phyloP scores from a whole-genome alignment of 2,888 invertebrate genomes.

The Scaptomyza reducta region DNA sequence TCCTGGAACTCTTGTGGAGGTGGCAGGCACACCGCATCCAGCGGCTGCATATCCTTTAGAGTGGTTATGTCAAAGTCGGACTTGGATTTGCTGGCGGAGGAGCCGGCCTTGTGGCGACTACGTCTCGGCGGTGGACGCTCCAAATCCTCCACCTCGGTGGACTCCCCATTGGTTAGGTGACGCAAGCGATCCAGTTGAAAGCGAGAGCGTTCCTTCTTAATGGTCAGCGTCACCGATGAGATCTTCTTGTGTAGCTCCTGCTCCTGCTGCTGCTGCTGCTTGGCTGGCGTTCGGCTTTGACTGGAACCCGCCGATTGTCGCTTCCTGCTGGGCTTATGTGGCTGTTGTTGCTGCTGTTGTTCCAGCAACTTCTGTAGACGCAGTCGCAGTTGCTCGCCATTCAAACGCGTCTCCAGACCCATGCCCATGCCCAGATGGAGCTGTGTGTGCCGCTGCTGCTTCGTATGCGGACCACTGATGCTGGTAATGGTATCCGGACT shows the following conservation, averaged over 20 bases:
- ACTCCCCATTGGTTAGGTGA: constrained; percentile 73
- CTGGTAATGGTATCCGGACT: constrained; percentile 85
- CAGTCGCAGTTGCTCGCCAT: constrained; percentile 88
- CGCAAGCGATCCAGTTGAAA: constrained; percentile 68
- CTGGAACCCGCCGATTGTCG: constrained; percentile 60
- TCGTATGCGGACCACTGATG: constrained; percentile 54
- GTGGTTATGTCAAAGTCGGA: constrained; percentile 87
- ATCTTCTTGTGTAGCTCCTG: constrained; percentile 80
- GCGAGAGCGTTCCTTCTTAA: constrained; percentile 79
- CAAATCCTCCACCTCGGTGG: constrained; percentile 80
- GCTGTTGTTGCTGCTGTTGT: constrained; percentile 80
- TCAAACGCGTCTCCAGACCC: constrained; percentile 84
- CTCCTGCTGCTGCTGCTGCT: constrained; percentile 48
- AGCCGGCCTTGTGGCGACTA: constrained; percentile 55
- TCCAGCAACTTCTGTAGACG: constrained; percentile 87
- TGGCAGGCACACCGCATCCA: constrained; percentile 88
- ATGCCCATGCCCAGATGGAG: constrained; percentile 74
- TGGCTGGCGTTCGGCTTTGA: constrained; percentile 62
- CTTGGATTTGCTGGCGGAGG: constrained; percentile 84
- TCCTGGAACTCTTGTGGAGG: constrained; percentile 94
- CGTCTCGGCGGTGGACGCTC: constrained; percentile 71
- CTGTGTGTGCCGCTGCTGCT: constrained; percentile 64
- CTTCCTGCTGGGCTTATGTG: constrained; percentile 68
- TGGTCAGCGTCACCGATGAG: constrained; percentile 79
- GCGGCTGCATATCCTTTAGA: constrained; percentile 87